Base-by-base conservation (phyloP, 2,797 vertebrate species). In the Tragopan temminckii region DNA sequence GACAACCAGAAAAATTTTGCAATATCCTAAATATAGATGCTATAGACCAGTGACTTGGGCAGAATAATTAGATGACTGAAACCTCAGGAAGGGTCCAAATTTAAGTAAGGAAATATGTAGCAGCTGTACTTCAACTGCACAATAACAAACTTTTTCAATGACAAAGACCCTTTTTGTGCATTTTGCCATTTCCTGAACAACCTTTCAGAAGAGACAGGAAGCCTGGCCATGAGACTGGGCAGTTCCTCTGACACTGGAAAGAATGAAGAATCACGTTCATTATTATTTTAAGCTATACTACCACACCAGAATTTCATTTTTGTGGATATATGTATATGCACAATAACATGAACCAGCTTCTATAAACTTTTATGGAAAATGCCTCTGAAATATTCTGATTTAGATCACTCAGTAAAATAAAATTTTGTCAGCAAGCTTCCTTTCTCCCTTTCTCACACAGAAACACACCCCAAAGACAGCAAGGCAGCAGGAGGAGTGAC, bases 131-230 rank as follows among this genome's bases (percentile, higher is more conserved):
- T 66, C 66, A 53, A 62, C 80, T 75, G 84, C 92, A 96, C 94
- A 97, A 89, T 79, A 88, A 93, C 90, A 96, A 95, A 89, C 62
- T 72, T 75, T 94, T 88, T 80, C 94, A 94, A 62, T 85, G 78
- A 89, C 94, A 89, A 90, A 95, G 95, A 64, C 53, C 18, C 83
- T 68, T 94, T 92, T 85, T 90, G 85, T 94, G 76, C 68, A 31
- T 80, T 68, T 67, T 76, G 53, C 88, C 79, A 53, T 90, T 90
- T 89, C 91, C 92, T 86, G 85, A 85, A 93, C 80, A 81, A 96
- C 90, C 81, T 88, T 93, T 79, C 85, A 88, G 84, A 96, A 95
- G 21, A 93, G 90, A 95, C 90, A 97, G 96, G 96, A 97, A 96
- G 94, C 91, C 79, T 91, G 81, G 85, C 82, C 95, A 76, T 59